These are phyloP conservation scores for Eurosta solidaginis DNA, from an alignment of 1,140 invertebrate genomes.

Conservation along the genomic window DNA sequence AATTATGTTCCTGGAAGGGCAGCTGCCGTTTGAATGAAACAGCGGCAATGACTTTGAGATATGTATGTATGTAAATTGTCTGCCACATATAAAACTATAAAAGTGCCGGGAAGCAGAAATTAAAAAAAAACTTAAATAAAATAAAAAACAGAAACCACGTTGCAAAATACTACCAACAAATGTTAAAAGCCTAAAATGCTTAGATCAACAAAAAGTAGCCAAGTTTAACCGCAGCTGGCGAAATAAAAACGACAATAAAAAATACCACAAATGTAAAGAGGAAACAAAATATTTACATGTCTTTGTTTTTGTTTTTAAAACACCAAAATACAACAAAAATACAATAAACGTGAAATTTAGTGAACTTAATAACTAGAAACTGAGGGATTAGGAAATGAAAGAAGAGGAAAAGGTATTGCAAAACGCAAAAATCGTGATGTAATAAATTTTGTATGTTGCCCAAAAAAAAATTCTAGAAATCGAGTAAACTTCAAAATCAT, in stretches of 20 bases:
- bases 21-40: slow-evolving; percentile 51
- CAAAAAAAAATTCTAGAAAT: background rate
- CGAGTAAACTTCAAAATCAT: background rate
- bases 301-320: too few species aligned
- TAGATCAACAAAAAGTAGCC: slow-evolving; percentile 29
- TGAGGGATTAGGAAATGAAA: background rate
- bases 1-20: slow-evolving; percentile 52
- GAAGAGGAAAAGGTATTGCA: background rate
- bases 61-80: too few species aligned
- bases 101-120: background rate
- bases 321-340: background rate
- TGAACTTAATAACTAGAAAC: background rate
- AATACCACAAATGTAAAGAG: background rate
- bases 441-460: slow-evolving; percentile 18
- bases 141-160: background rate
- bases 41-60: slow-evolving; percentile 30
- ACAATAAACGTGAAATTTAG: background rate
- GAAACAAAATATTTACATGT: too few species aligned
- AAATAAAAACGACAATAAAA: background rate
- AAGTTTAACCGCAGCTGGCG: slow-evolving; percentile 41
- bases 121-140: background rate
- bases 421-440: slow-evolving; percentile 28
- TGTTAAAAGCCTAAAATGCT: slow-evolving; percentile 34
- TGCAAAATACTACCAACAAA: slow-evolving; percentile 41
- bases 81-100: background rate